Conservation (phyloP, 2,797 vertebrate genomes). For the Muscicapa striata region DNA sequence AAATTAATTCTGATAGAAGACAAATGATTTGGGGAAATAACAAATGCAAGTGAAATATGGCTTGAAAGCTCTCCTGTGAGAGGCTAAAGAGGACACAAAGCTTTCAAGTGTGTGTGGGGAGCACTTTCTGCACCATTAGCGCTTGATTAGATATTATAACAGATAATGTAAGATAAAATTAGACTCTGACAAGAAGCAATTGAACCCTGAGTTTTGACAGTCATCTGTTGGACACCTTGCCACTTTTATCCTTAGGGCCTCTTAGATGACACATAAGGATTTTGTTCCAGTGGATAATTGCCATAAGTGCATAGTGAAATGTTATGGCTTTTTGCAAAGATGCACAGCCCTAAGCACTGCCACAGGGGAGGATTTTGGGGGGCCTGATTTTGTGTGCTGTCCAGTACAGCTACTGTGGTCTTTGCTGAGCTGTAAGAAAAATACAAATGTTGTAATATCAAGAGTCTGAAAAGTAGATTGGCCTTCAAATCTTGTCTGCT, state of each 20-base stretch:
- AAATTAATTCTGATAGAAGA: conserved; percentile 57
- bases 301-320: conserved; percentile 26
- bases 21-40: conserved; percentile 59
- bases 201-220: conserved; percentile 59
- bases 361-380: not conserved
- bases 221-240: conserved; percentile 25
- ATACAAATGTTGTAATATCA: not conserved
- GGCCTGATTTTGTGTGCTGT: not conserved
- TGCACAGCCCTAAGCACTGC: not conserved
- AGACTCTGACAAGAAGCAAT: conserved; percentile 51
- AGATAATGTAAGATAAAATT: conserved; percentile 64
- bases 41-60: conserved; percentile 39
- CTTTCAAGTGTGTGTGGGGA: conserved; percentile 44
- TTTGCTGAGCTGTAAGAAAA: not conserved
- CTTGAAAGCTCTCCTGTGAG: conserved; percentile 66
- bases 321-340: conserved; percentile 18
- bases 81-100: conserved; percentile 61
- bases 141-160: conserved; percentile 61
- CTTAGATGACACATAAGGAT: conserved; percentile 3
- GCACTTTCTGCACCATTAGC: conserved; percentile 57
- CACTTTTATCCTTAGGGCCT: conserved; percentile 23
- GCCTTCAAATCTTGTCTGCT: not conserved
- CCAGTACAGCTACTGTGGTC: not conserved
- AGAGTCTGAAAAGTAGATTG: not conserved
- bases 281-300: conserved; percentile 47